These are phyloP conservation scores for Propithecus perrieri DNA, from an alignment of 2,797 vertebrate species.

Conservation along the genomic window DNA sequence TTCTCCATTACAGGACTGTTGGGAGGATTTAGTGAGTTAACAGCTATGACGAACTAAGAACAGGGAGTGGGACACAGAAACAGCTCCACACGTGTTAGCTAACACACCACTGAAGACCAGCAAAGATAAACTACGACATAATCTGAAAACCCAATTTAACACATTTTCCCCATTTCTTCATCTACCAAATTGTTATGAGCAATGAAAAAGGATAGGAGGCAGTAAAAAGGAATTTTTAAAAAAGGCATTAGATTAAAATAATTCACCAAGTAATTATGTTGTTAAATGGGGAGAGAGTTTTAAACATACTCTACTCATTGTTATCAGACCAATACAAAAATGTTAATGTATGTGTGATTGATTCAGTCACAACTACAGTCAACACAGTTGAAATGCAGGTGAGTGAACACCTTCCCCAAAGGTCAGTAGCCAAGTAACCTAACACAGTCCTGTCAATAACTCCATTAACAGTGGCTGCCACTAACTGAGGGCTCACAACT, in stretches of 20 bases:
- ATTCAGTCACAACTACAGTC: background rate
- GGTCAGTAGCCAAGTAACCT: background rate
- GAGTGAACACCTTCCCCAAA: background rate
- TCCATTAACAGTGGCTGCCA: rapidly evolving
- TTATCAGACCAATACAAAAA: background rate
- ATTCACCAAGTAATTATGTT: background rate
- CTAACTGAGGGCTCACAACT: background rate
- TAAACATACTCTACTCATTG: background rate
- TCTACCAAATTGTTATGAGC: background rate
- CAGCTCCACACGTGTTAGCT: rapidly evolving
- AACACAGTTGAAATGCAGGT: background rate
- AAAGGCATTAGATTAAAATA: background rate
- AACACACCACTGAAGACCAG: rapidly evolving
- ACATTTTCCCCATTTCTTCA: background rate
- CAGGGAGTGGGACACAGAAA: rapidly evolving
- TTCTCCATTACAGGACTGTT: background rate
- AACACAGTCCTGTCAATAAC: too few relatives aligned
- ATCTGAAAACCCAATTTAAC: background rate
- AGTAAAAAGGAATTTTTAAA: background rate
- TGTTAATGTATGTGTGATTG: rapidly evolving
- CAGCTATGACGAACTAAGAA: background rate
- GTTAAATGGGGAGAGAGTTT: background rate
- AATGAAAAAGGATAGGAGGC: background rate
- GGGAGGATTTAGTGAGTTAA: background rate
- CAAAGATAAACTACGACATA: background rate